These are phyloP conservation scores for Cygnus buccinator DNA, from an alignment of 2,113 vertebrate genomes.

Conservation along the genomic window DNA sequence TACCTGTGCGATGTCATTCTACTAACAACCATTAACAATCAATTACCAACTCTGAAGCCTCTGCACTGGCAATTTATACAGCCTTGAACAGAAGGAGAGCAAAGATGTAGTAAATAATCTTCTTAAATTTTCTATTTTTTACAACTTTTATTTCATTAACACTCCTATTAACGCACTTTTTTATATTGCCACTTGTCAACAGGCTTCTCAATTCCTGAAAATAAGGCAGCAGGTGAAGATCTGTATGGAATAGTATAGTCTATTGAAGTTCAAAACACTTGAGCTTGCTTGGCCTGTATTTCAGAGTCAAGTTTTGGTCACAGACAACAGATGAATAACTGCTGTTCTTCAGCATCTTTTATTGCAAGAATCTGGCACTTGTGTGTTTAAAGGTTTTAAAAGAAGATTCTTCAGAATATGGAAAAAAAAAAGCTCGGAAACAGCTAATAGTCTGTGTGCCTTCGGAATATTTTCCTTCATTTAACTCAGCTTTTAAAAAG, in stretches of 20 bases:
- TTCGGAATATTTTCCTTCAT: background rate
- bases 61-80: background rate
- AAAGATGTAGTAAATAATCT: background rate
- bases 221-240: background rate
- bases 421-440: background rate
- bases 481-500: background rate
- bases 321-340: background rate
- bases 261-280: background rate
- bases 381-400: background rate
- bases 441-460: background rate
- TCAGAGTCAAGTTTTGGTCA: background rate
- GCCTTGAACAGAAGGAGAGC: background rate
- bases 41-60: background rate
- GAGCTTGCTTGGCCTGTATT: background rate
- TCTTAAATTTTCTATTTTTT: background rate
- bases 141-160: background rate
- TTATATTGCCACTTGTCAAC: background rate
- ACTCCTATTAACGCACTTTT: rapidly evolving
- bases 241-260: background rate
- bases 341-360: background rate
- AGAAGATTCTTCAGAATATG: background rate
- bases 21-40: background rate
- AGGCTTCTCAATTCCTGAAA: background rate
- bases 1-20: background rate
- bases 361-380: background rate